A percentile compares a stretch with the other conserved stretches of the same genome.
These are phyloP conservation scores for Exephanes ischioxanthus DNA, from an alignment of 2,888 invertebrate species.

Conservation along the genomic window DNA sequence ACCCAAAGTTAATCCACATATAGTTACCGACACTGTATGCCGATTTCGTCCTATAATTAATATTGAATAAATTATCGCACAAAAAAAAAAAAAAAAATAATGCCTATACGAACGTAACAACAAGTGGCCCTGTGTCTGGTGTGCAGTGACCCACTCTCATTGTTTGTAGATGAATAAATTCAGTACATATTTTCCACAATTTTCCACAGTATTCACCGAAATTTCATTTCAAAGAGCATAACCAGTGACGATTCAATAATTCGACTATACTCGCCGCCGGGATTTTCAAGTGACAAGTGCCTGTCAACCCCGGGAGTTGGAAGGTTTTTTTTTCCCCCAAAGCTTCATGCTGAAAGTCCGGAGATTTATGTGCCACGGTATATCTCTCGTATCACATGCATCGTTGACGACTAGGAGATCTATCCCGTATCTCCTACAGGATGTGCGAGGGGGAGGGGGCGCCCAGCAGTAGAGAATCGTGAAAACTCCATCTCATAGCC, in stretches of 20 bases:
- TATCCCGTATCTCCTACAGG: neutral
- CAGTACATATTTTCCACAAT: neutral
- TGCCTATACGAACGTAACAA: neutral
- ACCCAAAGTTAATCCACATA: too few relatives aligned
- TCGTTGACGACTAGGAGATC: constrained; percentile 39
- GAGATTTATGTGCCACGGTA: constrained; percentile 10
- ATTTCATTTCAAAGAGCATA: neutral
- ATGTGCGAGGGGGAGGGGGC: constrained; percentile 18
- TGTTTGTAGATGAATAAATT: neutral
- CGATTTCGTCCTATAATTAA: neutral
- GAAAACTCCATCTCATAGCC: constrained; percentile 76
- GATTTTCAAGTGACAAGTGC: constrained; percentile 45
- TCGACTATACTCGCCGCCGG: constrained; percentile 29
- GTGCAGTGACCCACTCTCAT: neutral
- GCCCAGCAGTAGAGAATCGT: constrained; percentile 61
- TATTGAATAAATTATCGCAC: neutral
- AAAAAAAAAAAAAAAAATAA: neutral
- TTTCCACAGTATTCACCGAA: neutral
- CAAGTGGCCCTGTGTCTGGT: neutral
- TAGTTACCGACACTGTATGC: too few relatives aligned
- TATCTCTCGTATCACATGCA: constrained; percentile 42
- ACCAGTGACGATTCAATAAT: constrained; percentile 48
- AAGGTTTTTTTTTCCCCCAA: constrained; percentile 30
- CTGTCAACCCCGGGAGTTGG: constrained; percentile 36
- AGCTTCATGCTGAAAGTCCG: constrained; percentile 44